Evolutionary conservation across 2,888 invertebrate species (phyloP), one percentile per base, ranked within the genome.

Genomic region (Branchinecta sandiegonensis): DNA sequence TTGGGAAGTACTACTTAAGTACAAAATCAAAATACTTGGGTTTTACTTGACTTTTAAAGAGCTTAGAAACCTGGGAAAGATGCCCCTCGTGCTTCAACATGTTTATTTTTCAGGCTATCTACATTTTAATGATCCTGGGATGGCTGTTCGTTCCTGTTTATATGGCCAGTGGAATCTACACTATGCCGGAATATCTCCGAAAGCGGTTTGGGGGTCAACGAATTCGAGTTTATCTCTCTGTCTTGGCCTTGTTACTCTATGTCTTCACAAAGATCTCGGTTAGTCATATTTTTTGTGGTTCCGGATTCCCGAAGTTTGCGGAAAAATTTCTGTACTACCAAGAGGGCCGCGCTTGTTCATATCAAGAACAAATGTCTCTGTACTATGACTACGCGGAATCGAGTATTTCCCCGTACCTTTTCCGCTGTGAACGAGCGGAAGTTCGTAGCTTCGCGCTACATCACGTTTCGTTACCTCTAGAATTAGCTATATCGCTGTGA

Each of bases 111-210:
- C 74, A 81, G 81, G 81, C 81, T 8, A 78, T 80, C 67, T 80
- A 79, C 73, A 76, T 80, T 63, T 73, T 81, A 66, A 75, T 81
- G 73, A 72, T 81, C n/a, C 76, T 81, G 6, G 81, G 81, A 65
- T 81, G 81, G 81, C 72, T 80, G 47, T 81, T 81, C 72, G 78
- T 81, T 14, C 81, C 81, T 0, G 81, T 82, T 8, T 82, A 82
- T 74, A 78, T 81, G 71, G 69, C 72, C 48, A 72, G 71, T 68
- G 72, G 80, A 75, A 79, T 81, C 13, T 81, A 76, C 74, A 81
- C 81, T 0, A 78, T 82, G 81, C 82, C 82, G 0, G 81, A 82
- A 74, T 82, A 82, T 73, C 73, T 82, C 48, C 74, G 77, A 70
- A 78, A 73, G n/a, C 73, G 81, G 23, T 81, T 81, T 73, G 81